phyloP scores from a whole-genome alignment of 2,797 vertebrate genomes.

The Syngnathus rostellatus region DNA sequence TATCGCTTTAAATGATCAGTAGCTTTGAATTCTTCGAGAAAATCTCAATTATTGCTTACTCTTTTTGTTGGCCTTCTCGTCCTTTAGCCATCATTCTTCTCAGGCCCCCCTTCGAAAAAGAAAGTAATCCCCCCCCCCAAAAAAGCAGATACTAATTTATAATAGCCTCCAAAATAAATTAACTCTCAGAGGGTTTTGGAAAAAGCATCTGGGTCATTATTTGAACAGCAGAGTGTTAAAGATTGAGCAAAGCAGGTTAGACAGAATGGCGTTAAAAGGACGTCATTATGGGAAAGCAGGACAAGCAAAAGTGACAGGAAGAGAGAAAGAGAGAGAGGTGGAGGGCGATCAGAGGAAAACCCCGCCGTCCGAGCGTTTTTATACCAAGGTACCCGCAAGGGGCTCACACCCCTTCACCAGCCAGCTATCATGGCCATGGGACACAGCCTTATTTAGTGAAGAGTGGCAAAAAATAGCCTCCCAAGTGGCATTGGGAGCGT shows the following conservation, averaged over 20 bases:
- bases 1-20: not conserved
- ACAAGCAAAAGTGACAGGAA: not conserved
- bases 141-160: not conserved
- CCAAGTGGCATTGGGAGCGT: slow-evolving; percentile 63
- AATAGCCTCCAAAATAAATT: slow-evolving; percentile 10
- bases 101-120: slow-evolving; percentile 26
- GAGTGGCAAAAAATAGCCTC: slow-evolving; percentile 92
- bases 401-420: slow-evolving; percentile 49
- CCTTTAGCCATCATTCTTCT: slow-evolving; percentile 41
- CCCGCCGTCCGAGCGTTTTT: slow-evolving; percentile 79
- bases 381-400: slow-evolving; percentile 79
- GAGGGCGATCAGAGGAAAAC: slow-evolving; percentile 67
- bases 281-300: not conserved
- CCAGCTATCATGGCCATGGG: slow-evolving; percentile 56
- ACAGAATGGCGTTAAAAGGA: not conserved
- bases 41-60: slow-evolving; percentile 35
- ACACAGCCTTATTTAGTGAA: slow-evolving; percentile 98
- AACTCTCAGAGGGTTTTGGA: not conserved
- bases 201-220: not conserved
- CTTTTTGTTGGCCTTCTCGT: slow-evolving; percentile 19
- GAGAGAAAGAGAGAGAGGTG: slow-evolving; percentile 7
- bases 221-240: slow-evolving; percentile 6
- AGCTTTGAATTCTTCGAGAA: not conserved
- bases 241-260: not conserved
- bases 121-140: slow-evolving; percentile 18